Evolutionary conservation across 2,113 vertebrate species (phyloP).

Genomic region (Albula goreensis): DNA sequence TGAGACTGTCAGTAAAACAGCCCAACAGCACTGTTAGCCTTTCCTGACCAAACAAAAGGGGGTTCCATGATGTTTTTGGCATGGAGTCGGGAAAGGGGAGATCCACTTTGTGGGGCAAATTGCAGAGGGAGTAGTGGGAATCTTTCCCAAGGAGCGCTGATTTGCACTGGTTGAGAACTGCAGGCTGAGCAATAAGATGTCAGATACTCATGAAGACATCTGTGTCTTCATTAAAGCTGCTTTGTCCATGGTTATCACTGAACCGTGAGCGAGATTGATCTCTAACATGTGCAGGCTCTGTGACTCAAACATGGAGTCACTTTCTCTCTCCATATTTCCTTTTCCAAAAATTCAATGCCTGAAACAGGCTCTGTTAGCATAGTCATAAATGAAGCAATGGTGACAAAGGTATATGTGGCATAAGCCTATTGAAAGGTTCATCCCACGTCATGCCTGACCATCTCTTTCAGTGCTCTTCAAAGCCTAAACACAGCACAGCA

Average conservation of each 20-base stretch:
- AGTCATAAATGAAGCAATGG: background rate
- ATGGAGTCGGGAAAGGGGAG: background rate
- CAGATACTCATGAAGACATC: background rate
- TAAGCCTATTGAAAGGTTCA: background rate
- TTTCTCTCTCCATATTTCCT: fast-evolving
- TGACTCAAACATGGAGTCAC: background rate
- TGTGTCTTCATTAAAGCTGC: background rate
- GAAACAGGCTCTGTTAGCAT: background rate
- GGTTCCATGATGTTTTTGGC: background rate
- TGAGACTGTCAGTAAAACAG: background rate
- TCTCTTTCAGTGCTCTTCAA: too few species aligned
- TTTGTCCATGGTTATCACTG: background rate
- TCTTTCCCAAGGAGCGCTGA: background rate
- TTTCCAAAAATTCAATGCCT: background rate
- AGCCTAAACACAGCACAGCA: too few species aligned
- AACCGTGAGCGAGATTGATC: background rate
- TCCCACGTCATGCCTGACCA: too few species aligned
- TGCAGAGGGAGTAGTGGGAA: background rate
- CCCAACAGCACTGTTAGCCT: background rate
- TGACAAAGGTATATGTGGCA: background rate
- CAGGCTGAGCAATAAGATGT: background rate
- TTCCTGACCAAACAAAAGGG: background rate
- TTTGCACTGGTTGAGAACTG: background rate
- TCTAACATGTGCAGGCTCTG: slow-evolving; percentile 1
- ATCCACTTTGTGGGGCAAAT: background rate